Conservation (phyloP, 1,140 invertebrate species). For the Probaryconus sp. region DNA sequence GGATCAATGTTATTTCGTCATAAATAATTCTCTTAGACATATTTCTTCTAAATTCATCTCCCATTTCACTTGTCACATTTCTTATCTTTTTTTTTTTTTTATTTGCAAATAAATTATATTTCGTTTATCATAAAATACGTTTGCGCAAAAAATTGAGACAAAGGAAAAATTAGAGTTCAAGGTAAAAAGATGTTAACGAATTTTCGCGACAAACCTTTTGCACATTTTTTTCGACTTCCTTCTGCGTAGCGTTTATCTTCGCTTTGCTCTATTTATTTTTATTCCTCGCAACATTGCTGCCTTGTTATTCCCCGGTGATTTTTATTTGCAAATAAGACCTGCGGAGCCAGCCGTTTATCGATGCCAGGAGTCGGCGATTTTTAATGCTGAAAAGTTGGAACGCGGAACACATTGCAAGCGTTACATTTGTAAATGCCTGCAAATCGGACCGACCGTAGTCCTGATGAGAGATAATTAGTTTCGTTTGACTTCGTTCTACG, state of each 20-base stretch:
- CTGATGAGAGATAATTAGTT: slow-evolving; percentile 54
- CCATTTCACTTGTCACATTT: too few species aligned
- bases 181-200: neutral
- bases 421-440: slow-evolving; percentile 52
- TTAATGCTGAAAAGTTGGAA: slow-evolving; percentile 66
- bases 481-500: slow-evolving; percentile 43
- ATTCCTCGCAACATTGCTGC: slow-evolving; percentile 36
- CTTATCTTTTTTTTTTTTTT: too few species aligned
- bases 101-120: too few species aligned
- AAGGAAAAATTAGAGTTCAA: slow-evolving; percentile 13
- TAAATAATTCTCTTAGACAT: too few species aligned
- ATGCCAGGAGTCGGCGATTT: slow-evolving; percentile 64
- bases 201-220: neutral
- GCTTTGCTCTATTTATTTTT: slow-evolving; percentile 61
- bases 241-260: slow-evolving; percentile 26
- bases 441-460: slow-evolving; percentile 40
- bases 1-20: slow-evolving; percentile 23
- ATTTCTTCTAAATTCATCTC: too few species aligned
- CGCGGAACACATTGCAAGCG: slow-evolving; percentile 64
- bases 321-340: slow-evolving; percentile 65
- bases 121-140: too few species aligned
- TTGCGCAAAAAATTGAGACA: neutral
- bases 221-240: slow-evolving; percentile 16
- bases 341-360: slow-evolving; percentile 66
- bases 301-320: slow-evolving; percentile 48